These are phyloP conservation scores for Nematolebias whitei DNA, from an alignment of 2,113 vertebrate species.

Conservation along the genomic window DNA sequence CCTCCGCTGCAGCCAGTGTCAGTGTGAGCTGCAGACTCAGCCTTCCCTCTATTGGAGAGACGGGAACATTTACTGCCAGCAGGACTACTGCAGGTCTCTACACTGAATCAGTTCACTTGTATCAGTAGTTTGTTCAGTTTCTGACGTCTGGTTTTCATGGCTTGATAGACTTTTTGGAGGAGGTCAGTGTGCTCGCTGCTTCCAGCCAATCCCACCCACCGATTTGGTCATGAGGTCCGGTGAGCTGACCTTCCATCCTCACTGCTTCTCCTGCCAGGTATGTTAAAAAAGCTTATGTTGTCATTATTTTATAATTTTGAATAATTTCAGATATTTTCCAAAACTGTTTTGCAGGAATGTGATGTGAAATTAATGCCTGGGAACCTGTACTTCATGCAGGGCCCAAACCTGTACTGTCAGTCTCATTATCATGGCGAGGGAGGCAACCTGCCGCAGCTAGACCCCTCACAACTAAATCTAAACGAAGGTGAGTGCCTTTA, in stretches of 20 bases:
- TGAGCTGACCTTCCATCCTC: slow-evolving; percentile 71
- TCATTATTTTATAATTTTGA: not conserved
- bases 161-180: slow-evolving; percentile 67
- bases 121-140: too few relatives aligned
- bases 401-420: slow-evolving; percentile 69
- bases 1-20: slow-evolving; percentile 75
- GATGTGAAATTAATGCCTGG: slow-evolving; percentile 66
- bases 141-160: slow-evolving; percentile 3
- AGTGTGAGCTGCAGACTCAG: slow-evolving; percentile 70
- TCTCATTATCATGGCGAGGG: slow-evolving; percentile 56
- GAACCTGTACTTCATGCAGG: slow-evolving; percentile 72
- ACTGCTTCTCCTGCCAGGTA: slow-evolving; percentile 80
- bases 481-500: slow-evolving; percentile 42
- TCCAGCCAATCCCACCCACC: slow-evolving; percentile 76
- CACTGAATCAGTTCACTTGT: not conserved
- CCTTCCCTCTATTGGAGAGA: slow-evolving; percentile 74
- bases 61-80: slow-evolving; percentile 75
- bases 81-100: slow-evolving; percentile 77
- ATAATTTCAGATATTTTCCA: not conserved
- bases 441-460: not conserved
- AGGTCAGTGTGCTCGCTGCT: slow-evolving; percentile 75
- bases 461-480: not conserved
- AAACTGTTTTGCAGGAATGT: slow-evolving; percentile 64
- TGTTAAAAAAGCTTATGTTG: not conserved
- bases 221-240: slow-evolving; percentile 79